Evolutionary conservation across 2,797 vertebrate genomes (phyloP), one percentile per base, ranked within the genome.

Genomic region (Pelobates cultripes): DNA sequence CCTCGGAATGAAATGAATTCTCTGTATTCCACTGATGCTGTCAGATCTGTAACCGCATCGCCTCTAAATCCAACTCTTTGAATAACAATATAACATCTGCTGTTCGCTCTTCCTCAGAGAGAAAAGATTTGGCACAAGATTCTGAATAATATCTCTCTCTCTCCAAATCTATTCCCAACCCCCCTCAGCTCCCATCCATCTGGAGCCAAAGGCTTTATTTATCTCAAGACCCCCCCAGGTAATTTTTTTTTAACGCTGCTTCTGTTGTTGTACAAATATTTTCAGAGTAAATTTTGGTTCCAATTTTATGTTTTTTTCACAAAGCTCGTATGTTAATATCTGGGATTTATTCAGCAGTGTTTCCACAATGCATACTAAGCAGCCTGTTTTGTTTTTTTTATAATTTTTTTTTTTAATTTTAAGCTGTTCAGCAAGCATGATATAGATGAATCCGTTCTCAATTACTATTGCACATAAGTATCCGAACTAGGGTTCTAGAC

Each of bases 71-170:
- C 81, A 83, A 83, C 81, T 83, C 81, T 83, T 83, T 83, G 81
- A 83, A 83, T 83, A 83, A 83, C 81, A 83, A 83, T 83, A 83
- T 83, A 83, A 83, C 81, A 83, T 83, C 81, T 83, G 81, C 81
- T 83, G 76, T 77, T 83, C 75, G 73, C 81, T 83, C 64, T 73
- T 83, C 81, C 81, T 83, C 81, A 45, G 81, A 78, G 81, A 83
- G 81, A 83, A 43, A 83, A 78, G 81, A 83, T 83, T 83, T 83
- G 81, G 81, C 81, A 83, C 63, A 63, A 72, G 71, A 78, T 57
- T 70, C 75, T 83, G 81, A 83, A 83, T 83, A 83, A 83, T 83
- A 83, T 78, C 75, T 78, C 47, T 66, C 44, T 78, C 63, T 70
- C 28, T 28, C 28, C 75, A 77, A 78, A 72, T 75, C 75, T 41